A percentile compares a stretch with the other conserved stretches of the same genome.
phyloP scores from a whole-genome alignment of 2,888 invertebrate species.

The Anoplius nigerrimus region DNA sequence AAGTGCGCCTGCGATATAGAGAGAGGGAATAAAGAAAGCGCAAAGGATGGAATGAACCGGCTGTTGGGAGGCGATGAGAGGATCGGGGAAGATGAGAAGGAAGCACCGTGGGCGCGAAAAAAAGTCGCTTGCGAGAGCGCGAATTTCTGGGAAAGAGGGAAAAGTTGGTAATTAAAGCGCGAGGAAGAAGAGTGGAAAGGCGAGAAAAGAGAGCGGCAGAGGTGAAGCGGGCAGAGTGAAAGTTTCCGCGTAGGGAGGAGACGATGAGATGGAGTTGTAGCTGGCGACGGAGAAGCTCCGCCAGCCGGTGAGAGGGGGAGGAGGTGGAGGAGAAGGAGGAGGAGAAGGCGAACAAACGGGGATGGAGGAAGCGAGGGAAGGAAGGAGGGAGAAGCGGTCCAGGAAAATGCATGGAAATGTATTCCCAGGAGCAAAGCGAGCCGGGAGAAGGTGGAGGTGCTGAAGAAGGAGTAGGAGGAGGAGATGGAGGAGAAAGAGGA shows the following conservation, averaged over 20 bases:
- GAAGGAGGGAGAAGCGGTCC: conserved; percentile 54
- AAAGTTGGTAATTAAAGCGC: conserved; percentile 72
- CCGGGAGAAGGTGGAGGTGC: neutral
- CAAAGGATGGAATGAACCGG: conserved; percentile 28
- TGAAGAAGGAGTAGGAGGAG: conserved; percentile 5
- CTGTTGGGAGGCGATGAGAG: conserved; percentile 20
- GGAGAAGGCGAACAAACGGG: conserved; percentile 22
- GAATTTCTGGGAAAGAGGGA: conserved; percentile 65
- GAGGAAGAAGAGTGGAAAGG: conserved; percentile 20
- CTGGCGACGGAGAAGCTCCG: conserved; percentile 18
- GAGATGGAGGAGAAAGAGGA: conserved; percentile 16
- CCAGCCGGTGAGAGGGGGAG: too few relatives aligned
- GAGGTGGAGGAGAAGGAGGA: conserved; percentile 32
- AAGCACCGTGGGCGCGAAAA: conserved; percentile 48
- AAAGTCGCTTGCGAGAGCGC: conserved; percentile 58
- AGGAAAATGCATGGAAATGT: conserved; percentile 74
- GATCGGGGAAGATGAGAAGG: neutral
- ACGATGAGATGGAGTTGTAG: neutral
- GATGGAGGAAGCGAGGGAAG: conserved; percentile 37
- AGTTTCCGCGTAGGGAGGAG: conserved; percentile 9
- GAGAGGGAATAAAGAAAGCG: neutral
- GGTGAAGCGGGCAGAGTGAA: conserved; percentile 10
- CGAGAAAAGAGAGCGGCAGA: conserved; percentile 24
- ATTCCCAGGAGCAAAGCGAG: conserved; percentile 59
- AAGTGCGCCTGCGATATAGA: conserved; percentile 8